Conservation (phyloP, 2,888 invertebrate species). For the Drosophila robusta region DNA sequence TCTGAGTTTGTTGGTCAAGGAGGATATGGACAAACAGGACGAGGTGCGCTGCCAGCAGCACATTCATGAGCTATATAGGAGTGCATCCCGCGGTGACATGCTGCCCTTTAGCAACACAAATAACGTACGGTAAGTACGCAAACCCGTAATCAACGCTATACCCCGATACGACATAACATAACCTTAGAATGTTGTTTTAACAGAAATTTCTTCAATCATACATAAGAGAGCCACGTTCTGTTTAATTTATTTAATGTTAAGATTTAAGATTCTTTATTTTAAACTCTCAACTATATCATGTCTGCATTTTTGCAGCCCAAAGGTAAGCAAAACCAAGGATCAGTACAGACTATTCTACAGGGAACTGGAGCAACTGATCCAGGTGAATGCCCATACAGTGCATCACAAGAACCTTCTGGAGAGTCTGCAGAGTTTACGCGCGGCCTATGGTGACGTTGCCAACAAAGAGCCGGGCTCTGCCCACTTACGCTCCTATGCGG, state of each 20-base stretch:
- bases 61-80: conserved; percentile 91
- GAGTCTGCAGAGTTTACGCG: conserved; percentile 89
- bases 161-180: too few species aligned
- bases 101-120: conserved; percentile 88
- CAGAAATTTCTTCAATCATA: too few species aligned
- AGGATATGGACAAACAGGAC: conserved; percentile 93
- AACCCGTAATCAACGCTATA: too few species aligned
- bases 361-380: conserved; percentile 93
- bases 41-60: conserved; percentile 94
- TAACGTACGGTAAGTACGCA: conserved; percentile 85
- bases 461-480: conserved; percentile 87
- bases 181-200: too few species aligned
- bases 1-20: conserved; percentile 91
- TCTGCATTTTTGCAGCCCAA: conserved; percentile 62
- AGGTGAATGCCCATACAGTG: conserved; percentile 91
- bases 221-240: background rate
- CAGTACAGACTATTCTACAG: conserved; percentile 96
- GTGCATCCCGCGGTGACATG: conserved; percentile 94
- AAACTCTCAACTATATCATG: background rate
- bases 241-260: too few species aligned
- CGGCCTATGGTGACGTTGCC: conserved; percentile 86
- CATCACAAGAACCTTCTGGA: conserved; percentile 92
- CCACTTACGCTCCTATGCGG: conserved; percentile 90
- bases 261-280: too few species aligned
- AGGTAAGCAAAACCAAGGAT: conserved; percentile 90